A percentile compares a stretch with the other conserved stretches of the same genome.
phyloP scores from a whole-genome alignment of 2,888 invertebrate genomes.

The Orchesella flavescens region DNA sequence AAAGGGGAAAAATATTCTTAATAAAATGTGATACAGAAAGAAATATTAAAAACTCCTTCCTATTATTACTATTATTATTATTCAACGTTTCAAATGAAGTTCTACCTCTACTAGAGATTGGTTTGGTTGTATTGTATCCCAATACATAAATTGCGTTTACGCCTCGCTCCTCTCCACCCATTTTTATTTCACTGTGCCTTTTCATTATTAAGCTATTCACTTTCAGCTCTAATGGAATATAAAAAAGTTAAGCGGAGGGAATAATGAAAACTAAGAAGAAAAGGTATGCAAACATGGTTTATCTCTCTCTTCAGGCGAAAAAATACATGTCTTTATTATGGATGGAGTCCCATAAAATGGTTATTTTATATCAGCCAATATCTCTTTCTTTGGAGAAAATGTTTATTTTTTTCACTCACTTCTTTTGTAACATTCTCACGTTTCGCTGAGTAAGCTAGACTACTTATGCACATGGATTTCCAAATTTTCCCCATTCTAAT shows the following conservation, averaged over 20 bases:
- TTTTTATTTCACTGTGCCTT: neutral
- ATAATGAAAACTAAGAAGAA: neutral
- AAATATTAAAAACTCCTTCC: too few species aligned
- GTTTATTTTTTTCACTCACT: neutral
- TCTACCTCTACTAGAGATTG: too few species aligned
- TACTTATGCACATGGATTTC: neutral
- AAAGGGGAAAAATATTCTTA: too few species aligned
- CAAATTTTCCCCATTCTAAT: neutral
- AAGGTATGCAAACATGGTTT: neutral
- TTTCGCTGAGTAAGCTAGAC: neutral
- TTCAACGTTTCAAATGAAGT: too few species aligned
- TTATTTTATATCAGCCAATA: neutral
- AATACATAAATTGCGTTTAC: too few species aligned
- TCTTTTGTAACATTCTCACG: neutral
- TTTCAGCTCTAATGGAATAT: neutral
- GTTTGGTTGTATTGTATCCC: too few species aligned
- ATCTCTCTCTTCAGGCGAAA: too few species aligned
- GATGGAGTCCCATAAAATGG: too few species aligned
- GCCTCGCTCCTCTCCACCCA: too few species aligned
- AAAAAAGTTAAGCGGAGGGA: neutral
- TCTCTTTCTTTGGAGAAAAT: conserved; percentile 2
- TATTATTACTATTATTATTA: neutral
- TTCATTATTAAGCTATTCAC: neutral
- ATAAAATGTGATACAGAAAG: too few species aligned
- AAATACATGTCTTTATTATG: neutral